Base-by-base conservation (phyloP, 23 tunicate genomes). In the Ascidia mentula region DNA sequence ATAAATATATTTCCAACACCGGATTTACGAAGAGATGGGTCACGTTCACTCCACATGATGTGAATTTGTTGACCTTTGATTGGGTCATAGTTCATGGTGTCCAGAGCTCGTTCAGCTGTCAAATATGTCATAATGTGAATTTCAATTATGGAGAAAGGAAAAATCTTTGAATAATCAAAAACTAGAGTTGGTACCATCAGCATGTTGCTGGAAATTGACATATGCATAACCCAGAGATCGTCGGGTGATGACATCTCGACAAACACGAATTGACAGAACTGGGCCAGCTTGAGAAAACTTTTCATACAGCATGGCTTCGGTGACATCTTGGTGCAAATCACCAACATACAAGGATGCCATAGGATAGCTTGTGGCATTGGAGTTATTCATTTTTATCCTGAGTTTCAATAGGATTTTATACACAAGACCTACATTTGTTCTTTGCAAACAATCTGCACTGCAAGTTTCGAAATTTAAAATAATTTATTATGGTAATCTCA, bases 41-140 rank as follows among this genome's bases (percentile, higher is more conserved):
- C 99, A 79, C 99, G 99, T 81, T 95, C 96, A 73, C 99, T 95
- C 99, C 99, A 95, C 96, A 95, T 95, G 76, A 95, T 95, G 3
- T 92, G 81, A 65, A 95, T 95, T 34, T 96, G 99, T 4, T 82
- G 84, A 7, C 95, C 96, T 74, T 95, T 95, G 84, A 96, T 90
- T 7, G 89, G 89, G 76, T 96, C 99, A 72, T 87, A 96, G 73
- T 96, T 96, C 97, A 96, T 90, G 59, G 99, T 96, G 40, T 96
- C 99, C 72, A 96, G 80, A 18, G 99, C 99, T 24, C 99, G 99
- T 72, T 96, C 99, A 46, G 99, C 99, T 87, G 75, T 0, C 79
- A 73, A 60, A 28, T 17, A 84, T 42, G 15, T 42, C 12, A 42
- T 42, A 9, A 15, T 42, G 12, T 42, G 53, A n/a, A n/a, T n/a